A percentile compares a stretch with the other conserved stretches of the same genome.
phyloP scores from a whole-genome alignment of 2,888 invertebrate species.

The Phytoseiulus persimilis region DNA sequence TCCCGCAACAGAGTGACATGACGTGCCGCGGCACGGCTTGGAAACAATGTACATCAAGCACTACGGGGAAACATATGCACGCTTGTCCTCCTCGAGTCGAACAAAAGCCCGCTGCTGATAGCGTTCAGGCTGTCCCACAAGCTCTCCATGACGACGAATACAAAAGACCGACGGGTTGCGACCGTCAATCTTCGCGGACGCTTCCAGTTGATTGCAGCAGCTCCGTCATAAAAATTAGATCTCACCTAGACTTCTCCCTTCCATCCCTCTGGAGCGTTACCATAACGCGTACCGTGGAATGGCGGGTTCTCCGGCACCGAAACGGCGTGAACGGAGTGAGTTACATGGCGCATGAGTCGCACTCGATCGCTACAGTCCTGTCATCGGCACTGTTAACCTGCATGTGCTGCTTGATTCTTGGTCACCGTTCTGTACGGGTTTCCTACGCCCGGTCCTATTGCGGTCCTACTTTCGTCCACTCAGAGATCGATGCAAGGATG shows the following conservation, averaged over 20 bases:
- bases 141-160: not conserved
- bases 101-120: not conserved
- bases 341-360: too few relatives aligned
- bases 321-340: too few relatives aligned
- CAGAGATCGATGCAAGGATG: too few relatives aligned
- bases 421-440: too few relatives aligned
- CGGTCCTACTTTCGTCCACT: too few relatives aligned
- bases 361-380: too few relatives aligned
- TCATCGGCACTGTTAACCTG: too few relatives aligned
- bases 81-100: not conserved
- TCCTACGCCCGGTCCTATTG: too few relatives aligned
- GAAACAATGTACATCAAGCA: not conserved
- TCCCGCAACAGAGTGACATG: not conserved
- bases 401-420: too few relatives aligned
- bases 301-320: too few relatives aligned
- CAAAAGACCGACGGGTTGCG: not conserved
- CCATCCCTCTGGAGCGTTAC: not conserved
- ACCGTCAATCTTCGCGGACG: not conserved
- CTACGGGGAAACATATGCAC: not conserved
- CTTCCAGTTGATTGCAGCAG: not conserved
- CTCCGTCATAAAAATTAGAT: not conserved
- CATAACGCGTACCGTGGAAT: too few relatives aligned
- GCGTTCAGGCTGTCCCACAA: not conserved
- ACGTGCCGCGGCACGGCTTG: not conserved
- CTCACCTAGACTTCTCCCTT: not conserved